phyloP scores from a whole-genome alignment of 2,113 vertebrate genomes.

The Alces alces region DNA sequence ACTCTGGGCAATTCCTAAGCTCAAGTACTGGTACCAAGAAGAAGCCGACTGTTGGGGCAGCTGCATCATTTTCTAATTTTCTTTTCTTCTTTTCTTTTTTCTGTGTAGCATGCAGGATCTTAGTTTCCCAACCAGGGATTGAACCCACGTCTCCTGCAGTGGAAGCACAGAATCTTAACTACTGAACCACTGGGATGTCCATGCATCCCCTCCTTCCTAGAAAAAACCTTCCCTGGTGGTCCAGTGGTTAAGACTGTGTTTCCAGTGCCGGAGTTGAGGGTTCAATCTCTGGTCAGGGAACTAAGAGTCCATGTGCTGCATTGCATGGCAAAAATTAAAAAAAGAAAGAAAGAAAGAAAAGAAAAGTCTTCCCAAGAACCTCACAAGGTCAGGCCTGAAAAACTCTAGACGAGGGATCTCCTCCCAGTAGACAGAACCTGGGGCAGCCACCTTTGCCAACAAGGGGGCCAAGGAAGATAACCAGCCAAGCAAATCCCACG shows the following conservation, averaged over 20 bases:
- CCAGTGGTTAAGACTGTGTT: background rate
- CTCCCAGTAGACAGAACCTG: background rate
- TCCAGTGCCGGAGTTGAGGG: background rate
- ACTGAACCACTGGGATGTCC: background rate
- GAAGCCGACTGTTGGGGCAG: too few relatives aligned
- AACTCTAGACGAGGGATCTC: background rate
- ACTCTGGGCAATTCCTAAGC: background rate
- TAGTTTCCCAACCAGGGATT: background rate
- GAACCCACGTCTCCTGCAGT: background rate
- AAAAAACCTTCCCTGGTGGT: background rate
- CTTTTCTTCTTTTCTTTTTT: background rate
- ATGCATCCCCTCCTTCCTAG: background rate
- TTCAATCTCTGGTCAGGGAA: background rate
- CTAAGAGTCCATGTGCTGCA: background rate
- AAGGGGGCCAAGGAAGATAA: background rate
- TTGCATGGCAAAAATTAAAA: background rate
- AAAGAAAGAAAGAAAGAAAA: background rate
- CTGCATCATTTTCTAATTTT: background rate
- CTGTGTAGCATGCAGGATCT: background rate
- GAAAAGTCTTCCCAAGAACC: background rate
- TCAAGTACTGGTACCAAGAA: background rate
- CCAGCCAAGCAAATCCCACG: accelerated
- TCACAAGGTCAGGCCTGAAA: background rate
- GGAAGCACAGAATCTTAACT: background rate
- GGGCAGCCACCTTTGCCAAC: background rate